A percentile compares a stretch with the other conserved stretches of the same genome.
phyloP scores from a whole-genome alignment of 1,140 invertebrate species.

The Pissodes strobi region DNA sequence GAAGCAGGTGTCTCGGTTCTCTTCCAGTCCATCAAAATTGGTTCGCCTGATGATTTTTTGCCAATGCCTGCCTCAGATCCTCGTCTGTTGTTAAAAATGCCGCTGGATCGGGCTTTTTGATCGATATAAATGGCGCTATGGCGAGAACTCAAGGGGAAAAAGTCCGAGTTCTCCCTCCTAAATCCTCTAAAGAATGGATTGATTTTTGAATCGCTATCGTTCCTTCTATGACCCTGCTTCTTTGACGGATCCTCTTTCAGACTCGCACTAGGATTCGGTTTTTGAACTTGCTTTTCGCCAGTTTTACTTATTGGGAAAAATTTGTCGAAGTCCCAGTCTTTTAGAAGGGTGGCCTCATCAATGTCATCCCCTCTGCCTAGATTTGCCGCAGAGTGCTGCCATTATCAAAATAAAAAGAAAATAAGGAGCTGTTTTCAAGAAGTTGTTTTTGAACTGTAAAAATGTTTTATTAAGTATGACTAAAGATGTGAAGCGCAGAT shows the following conservation, averaged over 20 bases:
- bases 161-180: slow-evolving; percentile 78
- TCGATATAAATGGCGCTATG: slow-evolving; percentile 73
- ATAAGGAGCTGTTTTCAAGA: not conserved
- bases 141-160: slow-evolving; percentile 71
- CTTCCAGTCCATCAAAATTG: slow-evolving; percentile 71
- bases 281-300: slow-evolving; percentile 55
- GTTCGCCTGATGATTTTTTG: slow-evolving; percentile 65
- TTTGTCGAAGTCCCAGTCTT: slow-evolving; percentile 82
- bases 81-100: slow-evolving; percentile 67
- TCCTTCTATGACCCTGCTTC: slow-evolving; percentile 62
- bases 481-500: no score
- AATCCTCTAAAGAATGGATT: slow-evolving; percentile 76
- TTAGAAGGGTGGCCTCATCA: slow-evolving; percentile 74
- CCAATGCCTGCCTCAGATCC: slow-evolving; percentile 61
- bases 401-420: slow-evolving; percentile 21
- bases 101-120: slow-evolving; percentile 62
- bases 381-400: slow-evolving; percentile 53
- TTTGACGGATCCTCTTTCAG: slow-evolving; percentile 49
- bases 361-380: slow-evolving; percentile 57
- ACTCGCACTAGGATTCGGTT: slow-evolving; percentile 49
- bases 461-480: no score
- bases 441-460: slow-evolving; percentile 16
- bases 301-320: slow-evolving; percentile 69
- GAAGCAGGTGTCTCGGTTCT: slow-evolving; percentile 56
- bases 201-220: slow-evolving; percentile 71